Evolutionary conservation across 2,113 vertebrate genomes (phyloP).

Genomic region (Brienomyrus brachyistius): DNA sequence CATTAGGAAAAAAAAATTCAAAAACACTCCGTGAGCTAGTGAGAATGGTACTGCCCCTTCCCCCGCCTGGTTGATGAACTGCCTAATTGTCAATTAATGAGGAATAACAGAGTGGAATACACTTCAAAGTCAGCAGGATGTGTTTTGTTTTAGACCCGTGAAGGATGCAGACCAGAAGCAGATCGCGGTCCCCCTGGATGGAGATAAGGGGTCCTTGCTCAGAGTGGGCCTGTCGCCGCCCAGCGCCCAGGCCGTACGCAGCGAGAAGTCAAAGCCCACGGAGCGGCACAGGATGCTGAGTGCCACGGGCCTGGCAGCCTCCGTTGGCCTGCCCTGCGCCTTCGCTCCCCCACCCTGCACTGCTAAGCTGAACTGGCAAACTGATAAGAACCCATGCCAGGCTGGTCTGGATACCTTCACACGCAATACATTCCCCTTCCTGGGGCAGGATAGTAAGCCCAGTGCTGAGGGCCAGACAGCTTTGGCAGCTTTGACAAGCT

Average conservation of each 20-base stretch:
- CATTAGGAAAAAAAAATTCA: background rate
- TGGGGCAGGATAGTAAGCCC: background rate
- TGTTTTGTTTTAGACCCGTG: conserved; percentile 21
- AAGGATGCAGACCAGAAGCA: conserved; percentile 7
- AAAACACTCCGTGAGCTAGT: background rate
- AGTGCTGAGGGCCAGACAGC: background rate
- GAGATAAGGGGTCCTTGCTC: background rate
- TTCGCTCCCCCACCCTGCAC: conserved; percentile 36
- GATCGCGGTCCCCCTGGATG: background rate
- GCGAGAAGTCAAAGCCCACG: conserved; percentile 41
- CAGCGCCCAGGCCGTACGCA: conserved; percentile 30
- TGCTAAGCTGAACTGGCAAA: conserved; percentile 34
- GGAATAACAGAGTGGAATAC: background rate
- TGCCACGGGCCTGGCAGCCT: conserved; percentile 55
- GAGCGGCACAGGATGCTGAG: conserved; percentile 51
- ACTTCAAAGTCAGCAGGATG: background rate
- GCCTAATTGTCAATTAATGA: background rate
- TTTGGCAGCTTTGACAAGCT: conserved; percentile 8
- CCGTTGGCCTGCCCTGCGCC: conserved; percentile 58
- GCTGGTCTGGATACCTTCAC: conserved; percentile 46
- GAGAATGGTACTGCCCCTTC: background rate
- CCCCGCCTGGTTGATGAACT: background rate
- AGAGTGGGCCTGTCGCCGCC: conserved; percentile 19
- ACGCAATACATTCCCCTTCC: conserved; percentile 37
- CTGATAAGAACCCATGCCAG: conserved; percentile 35